Evolutionary conservation across 2,797 vertebrate species (phyloP).

Genomic region (Rousettus madagascariensis): DNA sequence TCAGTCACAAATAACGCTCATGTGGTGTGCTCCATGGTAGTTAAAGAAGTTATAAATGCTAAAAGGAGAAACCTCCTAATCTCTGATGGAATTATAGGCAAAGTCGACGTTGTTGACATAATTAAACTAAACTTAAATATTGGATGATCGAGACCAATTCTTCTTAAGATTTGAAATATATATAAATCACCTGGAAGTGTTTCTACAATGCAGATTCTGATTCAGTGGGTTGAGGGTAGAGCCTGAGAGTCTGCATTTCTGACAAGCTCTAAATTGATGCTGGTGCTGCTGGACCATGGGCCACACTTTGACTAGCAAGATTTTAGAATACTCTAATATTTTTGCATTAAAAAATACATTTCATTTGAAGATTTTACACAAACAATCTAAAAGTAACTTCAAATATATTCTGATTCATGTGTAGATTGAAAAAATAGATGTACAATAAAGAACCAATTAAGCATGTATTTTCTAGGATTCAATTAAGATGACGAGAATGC

Average conservation of each 20-base stretch:
- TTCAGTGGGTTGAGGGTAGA: not conserved
- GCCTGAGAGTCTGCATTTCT: not conserved
- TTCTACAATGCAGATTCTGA: not conserved
- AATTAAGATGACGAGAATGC: slow-evolving; percentile 5
- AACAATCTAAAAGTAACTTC: not conserved
- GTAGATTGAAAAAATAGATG: not conserved
- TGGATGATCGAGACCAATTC: not conserved
- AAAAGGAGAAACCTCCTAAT: not conserved
- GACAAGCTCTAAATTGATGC: not conserved
- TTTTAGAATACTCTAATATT: not conserved
- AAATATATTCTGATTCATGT: not conserved
- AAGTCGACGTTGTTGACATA: not conserved
- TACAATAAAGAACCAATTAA: not conserved
- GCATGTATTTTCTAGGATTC: not conserved
- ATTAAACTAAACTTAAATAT: not conserved
- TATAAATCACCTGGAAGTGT: not conserved
- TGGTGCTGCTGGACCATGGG: not conserved
- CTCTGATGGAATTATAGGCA: not conserved
- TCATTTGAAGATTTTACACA: not conserved
- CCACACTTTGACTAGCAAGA: not conserved
- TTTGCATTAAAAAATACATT: not conserved
- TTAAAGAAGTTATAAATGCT: not conserved
- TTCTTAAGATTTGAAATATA: not conserved
- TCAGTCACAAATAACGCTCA: not conserved
- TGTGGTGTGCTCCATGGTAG: not conserved